These are phyloP conservation scores for Thunnus thynnus DNA, from an alignment of 2,113 vertebrate species.

Conservation along the genomic window DNA sequence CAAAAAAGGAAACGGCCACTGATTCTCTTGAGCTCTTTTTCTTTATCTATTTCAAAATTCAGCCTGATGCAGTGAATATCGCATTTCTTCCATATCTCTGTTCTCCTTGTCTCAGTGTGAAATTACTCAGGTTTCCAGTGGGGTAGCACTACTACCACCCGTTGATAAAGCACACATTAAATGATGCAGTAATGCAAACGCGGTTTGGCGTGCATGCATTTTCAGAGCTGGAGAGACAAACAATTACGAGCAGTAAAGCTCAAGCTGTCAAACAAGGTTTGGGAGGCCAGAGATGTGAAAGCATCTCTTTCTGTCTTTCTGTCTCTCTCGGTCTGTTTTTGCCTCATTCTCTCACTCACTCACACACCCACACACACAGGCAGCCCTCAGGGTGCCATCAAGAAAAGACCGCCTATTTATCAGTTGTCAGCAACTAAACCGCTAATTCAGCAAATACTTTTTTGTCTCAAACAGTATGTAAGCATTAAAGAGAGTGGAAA, in stretches of 20 bases:
- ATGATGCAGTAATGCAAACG: conserved; percentile 72
- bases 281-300: conserved; percentile 60
- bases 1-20: conserved; percentile 38
- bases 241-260: conserved; percentile 73
- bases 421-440: conserved; percentile 85
- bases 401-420: conserved; percentile 81
- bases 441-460: conserved; percentile 80
- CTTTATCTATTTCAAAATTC: conserved; percentile 61
- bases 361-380: conserved; percentile 47
- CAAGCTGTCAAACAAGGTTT: conserved; percentile 79
- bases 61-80: conserved; percentile 66
- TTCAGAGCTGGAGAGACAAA: conserved; percentile 66
- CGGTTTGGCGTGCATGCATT: conserved; percentile 60
- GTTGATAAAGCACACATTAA: conserved; percentile 78
- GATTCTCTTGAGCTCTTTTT: conserved; percentile 44
- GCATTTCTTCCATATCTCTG: conserved; percentile 60
- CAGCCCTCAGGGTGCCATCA: conserved; percentile 81
- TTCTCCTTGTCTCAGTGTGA: conserved; percentile 65
- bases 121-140: conserved; percentile 70
- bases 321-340: conserved; percentile 33
- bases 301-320: conserved; percentile 35
- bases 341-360: conserved; percentile 35
- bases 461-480: conserved; percentile 66
- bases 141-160: conserved; percentile 57
- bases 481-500: conserved; percentile 54